Conservation (phyloP, 2,888 invertebrate species). For the Phorcus lineatus region DNA sequence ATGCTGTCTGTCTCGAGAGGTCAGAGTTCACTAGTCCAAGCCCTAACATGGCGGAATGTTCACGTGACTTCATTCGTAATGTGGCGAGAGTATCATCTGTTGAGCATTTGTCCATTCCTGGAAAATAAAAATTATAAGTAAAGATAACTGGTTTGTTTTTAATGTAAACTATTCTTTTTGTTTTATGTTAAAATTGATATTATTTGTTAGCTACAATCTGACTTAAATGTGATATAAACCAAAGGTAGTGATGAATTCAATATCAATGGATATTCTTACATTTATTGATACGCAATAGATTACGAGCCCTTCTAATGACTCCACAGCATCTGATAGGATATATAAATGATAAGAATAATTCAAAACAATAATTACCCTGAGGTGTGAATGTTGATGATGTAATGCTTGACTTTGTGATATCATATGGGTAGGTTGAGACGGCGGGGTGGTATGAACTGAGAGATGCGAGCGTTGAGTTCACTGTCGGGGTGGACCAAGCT, state of each 20-base stretch:
- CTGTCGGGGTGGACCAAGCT: slow-evolving; percentile 51
- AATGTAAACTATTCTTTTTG: no score
- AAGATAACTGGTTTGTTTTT: neutral
- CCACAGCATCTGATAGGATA: no score
- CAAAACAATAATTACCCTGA: neutral
- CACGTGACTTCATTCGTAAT: slow-evolving; percentile 65
- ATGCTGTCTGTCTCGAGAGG: slow-evolving; percentile 33
- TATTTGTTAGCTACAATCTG: no score
- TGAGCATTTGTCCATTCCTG: slow-evolving; percentile 6
- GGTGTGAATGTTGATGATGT: slow-evolving; percentile 31
- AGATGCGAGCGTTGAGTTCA: slow-evolving; percentile 45
- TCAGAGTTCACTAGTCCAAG: slow-evolving; percentile 58
- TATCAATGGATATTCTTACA: no score
- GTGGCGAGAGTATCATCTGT: slow-evolving; percentile 64
- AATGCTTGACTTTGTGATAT: slow-evolving; percentile 54
- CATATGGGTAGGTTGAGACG: slow-evolving; percentile 50
- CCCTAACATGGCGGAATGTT: slow-evolving; percentile 64
- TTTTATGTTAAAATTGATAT: no score
- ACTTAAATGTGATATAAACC: no score
- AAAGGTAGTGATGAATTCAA: no score
- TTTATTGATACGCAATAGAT: no score
- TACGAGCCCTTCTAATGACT: no score
- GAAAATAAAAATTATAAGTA: neutral
- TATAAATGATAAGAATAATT: neutral
- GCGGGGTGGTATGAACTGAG: slow-evolving; percentile 46